Evolutionary conservation across 2,888 invertebrate species (phyloP).

Genomic region (Sericinus montela): DNA sequence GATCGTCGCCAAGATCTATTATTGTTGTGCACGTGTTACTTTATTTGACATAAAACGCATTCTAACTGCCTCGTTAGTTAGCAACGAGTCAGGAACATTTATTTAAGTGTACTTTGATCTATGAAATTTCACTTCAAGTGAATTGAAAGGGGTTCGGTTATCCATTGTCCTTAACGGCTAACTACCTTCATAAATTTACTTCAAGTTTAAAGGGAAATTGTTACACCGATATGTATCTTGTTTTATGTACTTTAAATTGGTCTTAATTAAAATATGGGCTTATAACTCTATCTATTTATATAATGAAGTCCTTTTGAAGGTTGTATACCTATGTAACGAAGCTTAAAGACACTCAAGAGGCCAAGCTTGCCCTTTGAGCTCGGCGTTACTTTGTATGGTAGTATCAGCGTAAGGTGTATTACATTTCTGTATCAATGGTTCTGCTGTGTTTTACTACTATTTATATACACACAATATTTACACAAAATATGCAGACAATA

Average conservation of each 20-base stretch:
- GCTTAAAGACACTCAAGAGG: too few species aligned
- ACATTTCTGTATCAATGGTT: too few species aligned
- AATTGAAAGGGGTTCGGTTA: conserved; percentile 11
- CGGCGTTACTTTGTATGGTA: too few species aligned
- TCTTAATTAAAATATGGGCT: not conserved
- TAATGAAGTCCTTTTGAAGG: too few species aligned
- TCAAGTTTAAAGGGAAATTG: conserved; percentile 3
- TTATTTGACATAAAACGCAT: conserved; percentile 71
- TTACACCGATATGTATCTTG: not conserved
- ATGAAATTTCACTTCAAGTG: conserved; percentile 19
- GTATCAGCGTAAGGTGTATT: too few species aligned
- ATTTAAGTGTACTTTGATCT: conserved; percentile 53
- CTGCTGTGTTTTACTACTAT: too few species aligned
- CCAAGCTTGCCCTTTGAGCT: too few species aligned
- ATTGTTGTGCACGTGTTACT: conserved; percentile 64
- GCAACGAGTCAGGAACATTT: conserved; percentile 40
- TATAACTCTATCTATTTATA: too few species aligned
- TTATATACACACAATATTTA: too few species aligned
- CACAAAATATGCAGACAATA: too few species aligned
- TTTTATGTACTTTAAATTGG: not conserved
- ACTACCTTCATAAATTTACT: conserved; percentile 13
- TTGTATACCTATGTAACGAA: too few species aligned
- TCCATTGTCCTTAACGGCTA: conserved; percentile 10
- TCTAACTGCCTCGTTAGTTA: conserved; percentile 61
- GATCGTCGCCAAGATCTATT: conserved; percentile 58